Evolutionary conservation across 2,888 invertebrate species (phyloP).

Genomic region (Cosmia pyralina): DNA sequence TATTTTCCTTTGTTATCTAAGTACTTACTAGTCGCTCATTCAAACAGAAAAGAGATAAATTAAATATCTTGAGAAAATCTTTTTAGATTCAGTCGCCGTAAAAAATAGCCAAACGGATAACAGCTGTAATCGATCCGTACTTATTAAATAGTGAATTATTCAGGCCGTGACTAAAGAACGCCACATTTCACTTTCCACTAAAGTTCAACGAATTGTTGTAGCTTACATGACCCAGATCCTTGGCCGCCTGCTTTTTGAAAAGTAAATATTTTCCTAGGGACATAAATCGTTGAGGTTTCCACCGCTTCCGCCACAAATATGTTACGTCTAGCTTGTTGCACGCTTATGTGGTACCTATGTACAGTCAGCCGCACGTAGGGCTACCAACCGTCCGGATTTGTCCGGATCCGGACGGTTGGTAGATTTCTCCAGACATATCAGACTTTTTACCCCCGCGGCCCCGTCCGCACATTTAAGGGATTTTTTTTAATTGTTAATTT

Average conservation of each 20-base stretch:
- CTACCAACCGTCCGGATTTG: background rate
- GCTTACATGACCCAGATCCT: constrained; percentile 62
- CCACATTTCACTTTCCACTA: constrained; percentile 63
- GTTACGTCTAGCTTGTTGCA: constrained; percentile 48
- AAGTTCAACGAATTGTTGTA: constrained; percentile 58
- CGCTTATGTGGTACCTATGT: constrained; percentile 9
- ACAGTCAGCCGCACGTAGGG: constrained; percentile 6
- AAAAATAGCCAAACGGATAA: constrained; percentile 54
- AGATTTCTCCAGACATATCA: background rate
- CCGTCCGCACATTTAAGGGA: background rate
- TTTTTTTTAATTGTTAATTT: background rate
- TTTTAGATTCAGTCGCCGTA: constrained; percentile 33
- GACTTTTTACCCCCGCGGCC: background rate
- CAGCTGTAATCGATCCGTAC: constrained; percentile 64
- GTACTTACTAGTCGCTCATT: constrained; percentile 42
- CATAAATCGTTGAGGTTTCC: constrained; percentile 51
- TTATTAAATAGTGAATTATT: constrained; percentile 66
- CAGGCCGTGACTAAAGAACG: constrained; percentile 64
- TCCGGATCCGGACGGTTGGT: no score
- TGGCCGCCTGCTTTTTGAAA: constrained; percentile 46
- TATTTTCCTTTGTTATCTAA: constrained; percentile 53
- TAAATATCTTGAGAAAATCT: constrained; percentile 24
- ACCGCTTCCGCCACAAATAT: constrained; percentile 51
- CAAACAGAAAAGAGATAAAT: constrained; percentile 46
- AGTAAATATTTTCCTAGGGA: constrained; percentile 49